Evolutionary conservation across 2,888 invertebrate genomes (phyloP), one percentile per base, ranked within the genome.

Genomic region (Hedya salicella): DNA sequence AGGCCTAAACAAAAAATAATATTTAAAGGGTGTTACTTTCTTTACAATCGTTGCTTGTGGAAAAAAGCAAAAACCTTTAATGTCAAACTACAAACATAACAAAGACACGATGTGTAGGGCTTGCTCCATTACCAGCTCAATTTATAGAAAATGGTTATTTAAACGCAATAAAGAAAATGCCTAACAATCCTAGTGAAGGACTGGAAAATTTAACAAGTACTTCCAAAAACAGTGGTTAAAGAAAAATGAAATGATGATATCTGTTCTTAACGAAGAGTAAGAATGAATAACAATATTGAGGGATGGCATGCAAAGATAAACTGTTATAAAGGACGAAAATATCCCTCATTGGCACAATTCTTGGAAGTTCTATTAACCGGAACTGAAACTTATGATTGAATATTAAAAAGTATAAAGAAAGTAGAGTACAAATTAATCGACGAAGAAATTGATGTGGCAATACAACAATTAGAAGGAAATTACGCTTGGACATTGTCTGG

Each of bases 81-180:
- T 6, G 11, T 62, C 14, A 62, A 53, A 44, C 42, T 53, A 19
- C 30, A 46, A 17, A 46, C 53, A n/a, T 36, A 62, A 46, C 44
- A 36, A 62, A 42, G 62, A 25, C 62, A 62, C n/a, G 62, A 16
- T 62, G 62, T 40, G 40, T 61, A 40, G 61, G 61, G 40, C 44
- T 62, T 46, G 46, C 62, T 30, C 62, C 53, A n/a, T 14, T 62
- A 42, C 62, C 62, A 39, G 16, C 16, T 44, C 19, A 62, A 32
- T 54, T 46, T 48, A 48, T 62, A 39, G 39, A 62, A 52, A 17
- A 52, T 6, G 36, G 52, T 52, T 36, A 52, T 52, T 52, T 52
- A 52, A 36, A 52, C 36, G 11, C 6, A 36, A 36, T 36, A 32
- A 11, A 17, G 36, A 17, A 30, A 52, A 52, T 53, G 39, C n/a